Evolutionary conservation across 1,140 invertebrate species (phyloP), one percentile per base, ranked within the genome.

Genomic region (Drosophila tani): DNA sequence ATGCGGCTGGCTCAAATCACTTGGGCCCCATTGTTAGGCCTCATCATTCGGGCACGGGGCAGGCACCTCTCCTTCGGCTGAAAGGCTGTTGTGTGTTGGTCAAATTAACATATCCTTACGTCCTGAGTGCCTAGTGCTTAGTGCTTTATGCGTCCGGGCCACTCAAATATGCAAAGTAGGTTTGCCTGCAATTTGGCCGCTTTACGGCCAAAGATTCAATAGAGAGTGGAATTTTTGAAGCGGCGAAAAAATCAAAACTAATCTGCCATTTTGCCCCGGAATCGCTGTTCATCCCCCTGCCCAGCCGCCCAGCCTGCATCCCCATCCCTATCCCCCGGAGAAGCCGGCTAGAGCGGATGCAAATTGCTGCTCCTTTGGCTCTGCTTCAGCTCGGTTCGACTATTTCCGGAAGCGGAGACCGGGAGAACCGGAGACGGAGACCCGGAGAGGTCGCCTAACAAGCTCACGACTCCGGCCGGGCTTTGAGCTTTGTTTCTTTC

Each of bases 131-230:
- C 56, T 58, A 71, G 55, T 78, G 67, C 68, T 69, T 71, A 71
- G 66, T 71, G 69, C 69, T 73, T 73, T 73, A 80, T 84, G 76
- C 76, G 84, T 47, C 64, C 64, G 29, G 73, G 74, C 81, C 82
- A 88, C 85, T 90, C 85, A 88, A 90, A 90, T 90, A 90, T 90
- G 85, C 85, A 80, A 90, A 90, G 62, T 82, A 90, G 86, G 68
- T 88, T 55, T 51, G 67, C 85, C 84, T 88, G 81, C 85, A 90
- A 90, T 90, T 88, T 88, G 85, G 78, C 78, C 76, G 84, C 81
- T 80, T 87, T 87, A 87, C 75, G 83, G 71, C 79, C 80, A 82
- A 57, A 87, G 84, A 81, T 87, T 87, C 83, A 87, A 87, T 87
- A 87, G 83, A 69, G 59, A 66, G 73, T 69, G 63, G 66, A 79